Percentiles rank a stretch among this genome's conserved stretches.
phyloP scores from a whole-genome alignment of 2,113 vertebrate species.

The Nibea coibor region DNA sequence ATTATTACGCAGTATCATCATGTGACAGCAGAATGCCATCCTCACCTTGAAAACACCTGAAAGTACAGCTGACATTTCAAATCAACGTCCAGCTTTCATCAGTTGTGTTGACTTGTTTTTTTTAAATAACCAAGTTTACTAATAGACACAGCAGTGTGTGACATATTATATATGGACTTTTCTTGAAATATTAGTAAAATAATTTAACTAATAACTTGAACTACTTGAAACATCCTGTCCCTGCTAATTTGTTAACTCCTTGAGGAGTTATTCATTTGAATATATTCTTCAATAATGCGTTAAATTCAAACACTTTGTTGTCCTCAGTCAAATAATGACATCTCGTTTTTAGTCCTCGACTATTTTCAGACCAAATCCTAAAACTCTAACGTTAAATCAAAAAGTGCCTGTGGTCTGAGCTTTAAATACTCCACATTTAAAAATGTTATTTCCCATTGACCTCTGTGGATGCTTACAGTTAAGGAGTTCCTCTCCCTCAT shows the following conservation, averaged over 20 bases:
- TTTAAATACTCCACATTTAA: slow-evolving; percentile 28
- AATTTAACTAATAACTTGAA: no score
- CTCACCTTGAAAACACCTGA: slow-evolving; percentile 41
- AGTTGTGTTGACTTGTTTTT: background rate
- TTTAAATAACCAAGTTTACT: background rate
- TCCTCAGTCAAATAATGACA: background rate
- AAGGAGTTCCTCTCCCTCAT: slow-evolving; percentile 74
- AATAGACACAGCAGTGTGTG: background rate
- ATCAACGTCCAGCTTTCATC: background rate
- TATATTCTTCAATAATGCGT: background rate
- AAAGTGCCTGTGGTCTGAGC: background rate
- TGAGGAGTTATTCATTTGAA: background rate
- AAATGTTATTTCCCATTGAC: slow-evolving; percentile 57
- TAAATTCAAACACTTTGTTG: background rate
- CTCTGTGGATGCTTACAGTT: slow-evolving; percentile 72
- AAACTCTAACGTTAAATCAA: background rate
- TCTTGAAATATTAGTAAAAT: no score
- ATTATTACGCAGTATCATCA: slow-evolving; percentile 43
- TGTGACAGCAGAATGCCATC: slow-evolving; percentile 35
- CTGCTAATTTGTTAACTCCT: background rate
- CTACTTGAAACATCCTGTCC: no score
- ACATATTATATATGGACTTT: no score
- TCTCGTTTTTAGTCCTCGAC: background rate
- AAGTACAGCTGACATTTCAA: background rate
- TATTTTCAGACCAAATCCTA: background rate